Base-by-base conservation (phyloP, 2,888 invertebrate genomes). In the Acronicta alni region DNA sequence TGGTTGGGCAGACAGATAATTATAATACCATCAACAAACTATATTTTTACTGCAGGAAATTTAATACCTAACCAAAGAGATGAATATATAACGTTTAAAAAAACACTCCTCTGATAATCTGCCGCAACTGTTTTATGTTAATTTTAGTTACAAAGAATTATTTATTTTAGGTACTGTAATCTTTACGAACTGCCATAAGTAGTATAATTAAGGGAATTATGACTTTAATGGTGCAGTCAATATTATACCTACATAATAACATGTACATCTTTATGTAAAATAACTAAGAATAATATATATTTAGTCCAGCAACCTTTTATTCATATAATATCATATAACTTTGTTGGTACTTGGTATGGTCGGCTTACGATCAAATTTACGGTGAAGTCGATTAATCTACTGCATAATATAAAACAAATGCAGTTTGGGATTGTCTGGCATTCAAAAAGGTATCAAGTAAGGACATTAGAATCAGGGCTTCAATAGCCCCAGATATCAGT, bases 101-200 rank as follows among this genome's bases (percentile, higher is more conserved):
- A 26, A 16, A 49, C 35, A 12, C 49, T 54, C 47, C 45, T 43
- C 30, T 48, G 17, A 46, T 53, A 30, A 45, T 65, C 38, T 52
- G 56, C 38, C 51, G 48, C 51, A 68, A 43, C 17, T 35, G 46
- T 60, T 68, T 51, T 60, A 56, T 30, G 23, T 47, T 73, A 71
- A 47, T 45, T 56, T 66, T 69, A 75, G 75, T 69, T 74, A 48
- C 54, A 70, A 75, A 76, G 52, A 77, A 82, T 83, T 92, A 91
- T 92, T 92, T 91, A 91, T 92, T 91, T 85, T 88, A 35, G 35
- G n/a, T 35, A 84, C 66, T 77, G 59, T 86, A 84, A 80, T 75
- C 54, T 83, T 82, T 86, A 81, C 75, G 81, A 90, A 90, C 86
- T 92, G 92, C 92, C 92, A 92, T 93, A 92, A 91, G 91, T 90